Conservation (phyloP, 1,140 invertebrate genomes). For the Scaptodrosophila lebanonensis region DNA sequence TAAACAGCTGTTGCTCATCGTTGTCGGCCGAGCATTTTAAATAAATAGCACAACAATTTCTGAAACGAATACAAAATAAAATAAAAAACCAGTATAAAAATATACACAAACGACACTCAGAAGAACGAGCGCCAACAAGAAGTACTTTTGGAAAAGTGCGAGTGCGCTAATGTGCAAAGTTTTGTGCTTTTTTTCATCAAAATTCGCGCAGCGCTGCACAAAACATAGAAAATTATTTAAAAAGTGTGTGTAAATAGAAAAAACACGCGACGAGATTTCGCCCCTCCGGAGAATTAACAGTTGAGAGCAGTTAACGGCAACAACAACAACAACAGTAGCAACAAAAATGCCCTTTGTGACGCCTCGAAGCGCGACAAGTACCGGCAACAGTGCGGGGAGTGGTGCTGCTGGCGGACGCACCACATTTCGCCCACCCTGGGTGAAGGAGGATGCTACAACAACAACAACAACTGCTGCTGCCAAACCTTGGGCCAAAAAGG, state of each 20-base stretch:
- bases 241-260: conserved; percentile 67
- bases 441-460: conserved; percentile 82
- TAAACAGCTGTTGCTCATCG: conserved; percentile 75
- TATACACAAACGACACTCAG: conserved; percentile 12
- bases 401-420: conserved; percentile 77
- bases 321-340: conserved; percentile 25
- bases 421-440: conserved; percentile 88
- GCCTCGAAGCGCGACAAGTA: conserved; percentile 62
- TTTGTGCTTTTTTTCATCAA: conserved; percentile 71
- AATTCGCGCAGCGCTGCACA: conserved; percentile 17
- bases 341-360: conserved; percentile 67
- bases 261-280: conserved; percentile 8
- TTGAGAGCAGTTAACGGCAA: too few relatives aligned
- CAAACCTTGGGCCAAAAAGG: conserved; percentile 80
- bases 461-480: conserved; percentile 76
- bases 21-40: conserved; percentile 38
- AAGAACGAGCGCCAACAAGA: conserved; percentile 14
- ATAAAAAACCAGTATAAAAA: conserved; percentile 32
- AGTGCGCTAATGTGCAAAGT: conserved; percentile 71
- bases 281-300: conserved; percentile 31
- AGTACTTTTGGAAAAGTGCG: conserved; percentile 68
- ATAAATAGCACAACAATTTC: conserved; percentile 46
- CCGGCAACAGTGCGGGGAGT: conserved; percentile 38
- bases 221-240: conserved; percentile 66
- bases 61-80: conserved; percentile 30